A percentile compares a stretch with the other conserved stretches of the same genome.
Conservation (phyloP, 2,888 invertebrate genomes). For the Hemithea aestivaria region DNA sequence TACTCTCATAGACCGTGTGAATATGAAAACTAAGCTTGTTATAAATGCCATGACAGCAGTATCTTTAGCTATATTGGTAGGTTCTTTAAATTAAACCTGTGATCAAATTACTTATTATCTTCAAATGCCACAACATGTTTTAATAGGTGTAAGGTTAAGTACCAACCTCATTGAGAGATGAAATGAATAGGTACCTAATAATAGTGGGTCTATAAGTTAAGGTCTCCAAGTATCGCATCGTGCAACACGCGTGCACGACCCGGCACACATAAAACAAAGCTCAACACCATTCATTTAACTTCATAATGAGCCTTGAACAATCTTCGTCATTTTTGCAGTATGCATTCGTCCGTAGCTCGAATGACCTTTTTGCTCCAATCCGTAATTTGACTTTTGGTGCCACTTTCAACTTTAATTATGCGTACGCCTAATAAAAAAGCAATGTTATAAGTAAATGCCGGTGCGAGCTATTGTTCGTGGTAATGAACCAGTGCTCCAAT, state of each 20-base stretch:
- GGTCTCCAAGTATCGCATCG: conserved; percentile 12
- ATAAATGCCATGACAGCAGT: no score
- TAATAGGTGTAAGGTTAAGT: no score
- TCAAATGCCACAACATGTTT: no score
- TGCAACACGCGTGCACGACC: conserved; percentile 35
- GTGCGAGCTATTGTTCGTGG: conserved; percentile 61
- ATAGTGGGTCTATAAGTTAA: neutral
- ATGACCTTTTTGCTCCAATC: conserved; percentile 59
- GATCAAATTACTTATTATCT: no score
- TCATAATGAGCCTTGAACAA: conserved; percentile 74
- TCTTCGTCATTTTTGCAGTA: conserved; percentile 65
- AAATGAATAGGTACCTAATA: conserved; percentile 1
- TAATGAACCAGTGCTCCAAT: conserved; percentile 51
- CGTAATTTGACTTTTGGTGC: conserved; percentile 51
- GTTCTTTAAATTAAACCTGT: no score
- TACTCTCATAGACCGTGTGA: no score
- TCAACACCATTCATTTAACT: conserved; percentile 59
- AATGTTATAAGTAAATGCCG: conserved; percentile 62
- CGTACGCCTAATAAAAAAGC: conserved; percentile 54
- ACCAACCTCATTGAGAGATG: neutral
- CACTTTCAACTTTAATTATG: conserved; percentile 61
- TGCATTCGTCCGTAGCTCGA: conserved; percentile 48
- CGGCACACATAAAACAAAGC: conserved; percentile 50
- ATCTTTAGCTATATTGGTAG: no score
- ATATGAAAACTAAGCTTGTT: no score